Evolutionary conservation across 2,797 vertebrate species (phyloP), one percentile per base, ranked within the genome.

Genomic region (Xenentodon cancila): DNA sequence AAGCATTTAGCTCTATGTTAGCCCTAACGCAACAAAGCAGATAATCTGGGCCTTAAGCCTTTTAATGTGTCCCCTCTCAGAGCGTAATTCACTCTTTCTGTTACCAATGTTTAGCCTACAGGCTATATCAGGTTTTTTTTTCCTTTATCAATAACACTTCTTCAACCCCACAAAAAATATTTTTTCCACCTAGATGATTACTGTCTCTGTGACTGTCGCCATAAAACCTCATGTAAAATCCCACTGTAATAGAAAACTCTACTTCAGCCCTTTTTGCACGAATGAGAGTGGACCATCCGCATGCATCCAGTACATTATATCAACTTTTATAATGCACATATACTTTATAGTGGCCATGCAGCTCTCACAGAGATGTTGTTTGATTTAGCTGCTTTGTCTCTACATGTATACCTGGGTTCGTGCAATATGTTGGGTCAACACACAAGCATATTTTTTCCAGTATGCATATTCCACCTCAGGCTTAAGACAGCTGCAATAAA

Each of bases 401-500:
- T 32, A 61, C 37, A 59, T 52, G 21, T 60, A 3, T 20, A 20
- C 34, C 18, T 18, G 56, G 58, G 69, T 74, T 63, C 69, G 49
- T 67, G 70, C 71, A 59, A 79, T 45, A 32, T 62, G 54, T 25
- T 34, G 68, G 37, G 20, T 57, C 79, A 30, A 11, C 20, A 9
- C 49, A 59, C 72, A 62, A 75, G 70, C 71, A 73, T 40, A 40
- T 68, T 69, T 68, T 60, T 66, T 78, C 82, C 81, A 58, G 64
- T 75, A 72, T 52, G 73, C 49, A 71, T 74, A 75, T 58, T 12
- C 86, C 87, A 84, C 81, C 86, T 80, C 79, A 81, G 83, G 86
- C 78, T 87, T 84, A 82, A 79, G 87, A 90, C 84, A 90, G 75
- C 83, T 75, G 80, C 87, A 82, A 82, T 90, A 88, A 91, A 89